Conservation (phyloP, 2,797 vertebrate species). For the Gadopsis marmoratus region DNA sequence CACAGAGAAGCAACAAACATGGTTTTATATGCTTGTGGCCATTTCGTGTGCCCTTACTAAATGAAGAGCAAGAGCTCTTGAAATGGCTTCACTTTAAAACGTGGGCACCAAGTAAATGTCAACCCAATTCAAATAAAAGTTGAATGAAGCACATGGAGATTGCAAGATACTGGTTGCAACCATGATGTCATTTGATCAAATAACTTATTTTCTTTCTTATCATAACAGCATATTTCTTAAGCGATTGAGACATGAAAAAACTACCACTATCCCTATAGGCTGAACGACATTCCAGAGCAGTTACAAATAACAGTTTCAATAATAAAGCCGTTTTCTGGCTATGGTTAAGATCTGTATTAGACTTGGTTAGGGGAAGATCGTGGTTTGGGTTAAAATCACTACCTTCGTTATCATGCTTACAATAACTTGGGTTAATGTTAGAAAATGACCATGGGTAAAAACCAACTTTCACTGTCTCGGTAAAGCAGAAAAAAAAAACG, state of each 20-base stretch:
- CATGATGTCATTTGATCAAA: background rate
- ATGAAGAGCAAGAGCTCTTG: slow-evolving; percentile 21
- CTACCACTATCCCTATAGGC: too few relatives aligned
- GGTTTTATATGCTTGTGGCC: slow-evolving; percentile 32
- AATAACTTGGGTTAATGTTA: background rate
- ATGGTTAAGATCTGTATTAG: background rate
- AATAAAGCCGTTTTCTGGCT: background rate
- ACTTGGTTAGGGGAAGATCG: background rate
- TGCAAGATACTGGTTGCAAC: background rate
- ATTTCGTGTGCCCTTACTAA: slow-evolving; percentile 33
- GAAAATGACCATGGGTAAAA: background rate
- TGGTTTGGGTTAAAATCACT: background rate
- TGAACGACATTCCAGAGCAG: too few relatives aligned
- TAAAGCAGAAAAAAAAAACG: background rate
- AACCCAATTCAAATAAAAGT: slow-evolving; percentile 13
- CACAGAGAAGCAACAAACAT: slow-evolving; percentile 34
- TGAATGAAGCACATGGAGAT: background rate
- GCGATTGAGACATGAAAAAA: background rate
- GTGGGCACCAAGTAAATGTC: background rate
- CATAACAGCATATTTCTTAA: background rate
- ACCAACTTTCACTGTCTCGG: background rate
- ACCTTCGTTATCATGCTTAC: background rate
- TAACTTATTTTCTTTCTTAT: background rate
- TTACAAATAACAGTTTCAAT: background rate
- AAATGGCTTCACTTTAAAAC: slow-evolving; percentile 21